Conservation (phyloP, 2,888 invertebrate genomes). For the Digitonthophagus gazella region DNA sequence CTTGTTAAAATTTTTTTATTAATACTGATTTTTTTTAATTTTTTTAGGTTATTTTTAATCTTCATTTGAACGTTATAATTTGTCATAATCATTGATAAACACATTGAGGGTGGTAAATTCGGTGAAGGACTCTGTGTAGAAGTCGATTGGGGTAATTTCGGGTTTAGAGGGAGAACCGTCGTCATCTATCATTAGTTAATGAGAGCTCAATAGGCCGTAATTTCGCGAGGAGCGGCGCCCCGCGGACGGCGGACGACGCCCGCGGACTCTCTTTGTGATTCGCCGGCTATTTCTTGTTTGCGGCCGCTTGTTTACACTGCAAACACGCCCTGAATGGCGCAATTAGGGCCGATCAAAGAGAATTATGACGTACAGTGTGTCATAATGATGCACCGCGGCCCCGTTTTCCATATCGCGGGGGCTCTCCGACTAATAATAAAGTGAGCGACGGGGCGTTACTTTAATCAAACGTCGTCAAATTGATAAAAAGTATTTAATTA, state of each 20-base stretch:
- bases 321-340: slow-evolving; percentile 14
- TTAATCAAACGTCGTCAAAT: background rate
- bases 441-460: too few relatives aligned
- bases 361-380: slow-evolving; percentile 9
- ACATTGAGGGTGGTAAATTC: too few relatives aligned
- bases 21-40: too few relatives aligned
- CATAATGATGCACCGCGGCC: background rate
- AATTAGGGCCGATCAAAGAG: slow-evolving; percentile 16
- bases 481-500: too few relatives aligned
- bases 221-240: slow-evolving; percentile 28
- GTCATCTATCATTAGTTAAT: slow-evolving; percentile 48
- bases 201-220: slow-evolving; percentile 46
- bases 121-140: too few relatives aligned
- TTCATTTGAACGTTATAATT: too few relatives aligned
- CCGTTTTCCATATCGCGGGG: background rate
- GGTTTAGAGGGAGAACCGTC: slow-evolving; percentile 25
- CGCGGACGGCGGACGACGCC: background rate
- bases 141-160: slow-evolving; percentile 39
- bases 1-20: too few relatives aligned
- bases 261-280: background rate
- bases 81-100: too few relatives aligned
- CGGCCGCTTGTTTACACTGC: slow-evolving; percentile 2
- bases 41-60: too few relatives aligned
- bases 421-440: background rate
- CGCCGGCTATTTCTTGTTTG: slow-evolving; percentile 5